Percentiles rank a stretch among this genome's conserved stretches.
Evolutionary conservation across 2,888 invertebrate species (phyloP).

Genomic region (Euplexia lucipara): DNA sequence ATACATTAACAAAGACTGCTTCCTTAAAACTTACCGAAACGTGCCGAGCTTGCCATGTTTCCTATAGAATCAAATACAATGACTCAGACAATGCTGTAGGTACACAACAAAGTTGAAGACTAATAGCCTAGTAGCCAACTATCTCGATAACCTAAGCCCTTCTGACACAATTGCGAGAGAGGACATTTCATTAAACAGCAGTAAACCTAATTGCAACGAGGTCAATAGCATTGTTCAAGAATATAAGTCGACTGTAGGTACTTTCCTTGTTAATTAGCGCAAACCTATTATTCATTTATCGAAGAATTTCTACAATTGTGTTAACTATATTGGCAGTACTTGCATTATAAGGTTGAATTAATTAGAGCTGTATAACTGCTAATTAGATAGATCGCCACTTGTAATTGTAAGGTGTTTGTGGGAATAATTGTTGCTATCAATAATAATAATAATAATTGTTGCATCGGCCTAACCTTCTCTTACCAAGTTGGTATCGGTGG

Average conservation of each 20-base stretch:
- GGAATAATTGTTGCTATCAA: background rate
- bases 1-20: too few relatives aligned
- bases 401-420: slow-evolving; percentile 47
- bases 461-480: too few relatives aligned
- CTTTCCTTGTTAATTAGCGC: slow-evolving; percentile 53
- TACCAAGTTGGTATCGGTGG: too few relatives aligned
- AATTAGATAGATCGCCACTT: slow-evolving; percentile 64
- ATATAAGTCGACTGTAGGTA: slow-evolving; percentile 31
- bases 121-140: slow-evolving; percentile 48
- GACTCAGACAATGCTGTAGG: slow-evolving; percentile 36
- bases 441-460: too few relatives aligned
- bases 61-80: slow-evolving; percentile 15
- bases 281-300: slow-evolving; percentile 60
- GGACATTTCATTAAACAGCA: slow-evolving; percentile 59
- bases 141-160: slow-evolving; percentile 60
- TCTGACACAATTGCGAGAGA: slow-evolving; percentile 58
- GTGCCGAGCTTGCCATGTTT: slow-evolving; percentile 4
- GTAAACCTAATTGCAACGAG: slow-evolving; percentile 66
- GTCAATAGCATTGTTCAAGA: slow-evolving; percentile 61
- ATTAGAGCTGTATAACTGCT: slow-evolving; percentile 66
- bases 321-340: slow-evolving; percentile 62
- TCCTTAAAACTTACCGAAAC: background rate
- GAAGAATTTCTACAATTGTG: slow-evolving; percentile 53
- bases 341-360: slow-evolving; percentile 65
- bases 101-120: slow-evolving; percentile 35